Evolutionary conservation across 2,113 vertebrate genomes (phyloP).

Genomic region (Sinocyclocheilus anophthalmus): DNA sequence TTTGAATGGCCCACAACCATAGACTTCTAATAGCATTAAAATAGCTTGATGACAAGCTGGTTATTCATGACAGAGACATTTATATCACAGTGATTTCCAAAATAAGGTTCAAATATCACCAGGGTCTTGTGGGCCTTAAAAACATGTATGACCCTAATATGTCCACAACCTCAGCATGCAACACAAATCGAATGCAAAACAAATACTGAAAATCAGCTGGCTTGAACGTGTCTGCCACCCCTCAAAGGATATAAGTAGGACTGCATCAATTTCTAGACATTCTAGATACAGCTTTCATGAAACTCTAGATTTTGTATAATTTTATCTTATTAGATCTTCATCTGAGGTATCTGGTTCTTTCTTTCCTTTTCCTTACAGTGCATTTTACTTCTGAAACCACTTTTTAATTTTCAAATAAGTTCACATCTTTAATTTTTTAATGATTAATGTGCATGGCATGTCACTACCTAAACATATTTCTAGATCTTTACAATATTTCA

Average conservation of each 20-base stretch:
- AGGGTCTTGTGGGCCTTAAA: not conserved
- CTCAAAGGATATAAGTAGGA: not conserved
- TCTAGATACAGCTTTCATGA: not conserved
- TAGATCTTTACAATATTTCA: not conserved
- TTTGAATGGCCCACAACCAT: not conserved
- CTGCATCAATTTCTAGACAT: not conserved
- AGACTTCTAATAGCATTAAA: not conserved
- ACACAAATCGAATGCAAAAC: not conserved
- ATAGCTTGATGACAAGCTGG: not conserved
- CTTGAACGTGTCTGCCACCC: not conserved
- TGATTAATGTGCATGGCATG: not conserved
- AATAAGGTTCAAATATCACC: not conserved
- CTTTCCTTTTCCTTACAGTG: not conserved
- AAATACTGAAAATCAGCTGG: not conserved
- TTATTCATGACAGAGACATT: not conserved
- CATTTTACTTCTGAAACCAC: not conserved
- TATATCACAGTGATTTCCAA: not conserved
- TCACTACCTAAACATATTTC: not conserved
- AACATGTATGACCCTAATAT: not conserved
- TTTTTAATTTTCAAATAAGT: not conserved
- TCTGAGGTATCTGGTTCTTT: not conserved
- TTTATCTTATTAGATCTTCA: not conserved
- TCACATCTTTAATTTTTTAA: not conserved
- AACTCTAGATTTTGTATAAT: not conserved
- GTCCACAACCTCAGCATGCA: not conserved